Evolutionary conservation across 30 jellyfish, hydroid and myxozoan genomes (phyloP).

Genomic region (Turritopsis dohrnii): DNA sequence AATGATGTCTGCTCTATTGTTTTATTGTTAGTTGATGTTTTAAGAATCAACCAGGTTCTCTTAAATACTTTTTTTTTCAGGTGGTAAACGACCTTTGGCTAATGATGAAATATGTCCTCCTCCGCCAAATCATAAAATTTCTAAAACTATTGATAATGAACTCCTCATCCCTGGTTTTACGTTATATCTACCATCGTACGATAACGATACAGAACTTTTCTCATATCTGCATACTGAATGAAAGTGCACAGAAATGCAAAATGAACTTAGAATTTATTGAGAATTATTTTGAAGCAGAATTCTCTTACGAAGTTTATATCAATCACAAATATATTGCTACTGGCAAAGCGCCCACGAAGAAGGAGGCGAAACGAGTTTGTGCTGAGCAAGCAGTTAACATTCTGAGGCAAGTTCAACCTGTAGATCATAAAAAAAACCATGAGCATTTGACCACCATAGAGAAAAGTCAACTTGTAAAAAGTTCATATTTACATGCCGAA

Average conservation of each 20-base stretch:
- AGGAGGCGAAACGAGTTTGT: slow-evolving; percentile 55
- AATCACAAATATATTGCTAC: slow-evolving; percentile 45
- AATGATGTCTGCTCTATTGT: too few species aligned
- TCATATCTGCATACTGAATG: slow-evolving; percentile 45
- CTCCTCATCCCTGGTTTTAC: slow-evolving; percentile 20
- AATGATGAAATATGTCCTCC: background rate
- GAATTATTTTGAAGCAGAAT: background rate
- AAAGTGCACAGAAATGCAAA: slow-evolving; percentile 73
- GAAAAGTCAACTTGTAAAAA: slow-evolving; percentile 51
- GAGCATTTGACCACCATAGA: slow-evolving; percentile 33
- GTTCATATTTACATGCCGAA: slow-evolving; percentile 49
- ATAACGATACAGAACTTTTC: slow-evolving; percentile 12
- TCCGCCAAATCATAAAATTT: background rate
- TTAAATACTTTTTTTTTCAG: background rate
- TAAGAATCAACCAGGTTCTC: background rate
- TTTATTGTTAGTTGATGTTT: background rate
- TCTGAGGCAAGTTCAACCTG: slow-evolving; percentile 25
- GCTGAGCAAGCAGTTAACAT: slow-evolving; percentile 59
- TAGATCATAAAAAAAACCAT: slow-evolving; percentile 33
- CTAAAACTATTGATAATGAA: slow-evolving; percentile 1
- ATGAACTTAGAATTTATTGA: slow-evolving; percentile 47
- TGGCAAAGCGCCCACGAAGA: slow-evolving; percentile 49
- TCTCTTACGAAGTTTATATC: slow-evolving; percentile 49
- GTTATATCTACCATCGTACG: slow-evolving; percentile 22
- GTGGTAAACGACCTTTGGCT: slow-evolving; percentile 11